Evolutionary conservation across 2,888 invertebrate species (phyloP).

Genomic region (Anoplius nigerrimus): DNA sequence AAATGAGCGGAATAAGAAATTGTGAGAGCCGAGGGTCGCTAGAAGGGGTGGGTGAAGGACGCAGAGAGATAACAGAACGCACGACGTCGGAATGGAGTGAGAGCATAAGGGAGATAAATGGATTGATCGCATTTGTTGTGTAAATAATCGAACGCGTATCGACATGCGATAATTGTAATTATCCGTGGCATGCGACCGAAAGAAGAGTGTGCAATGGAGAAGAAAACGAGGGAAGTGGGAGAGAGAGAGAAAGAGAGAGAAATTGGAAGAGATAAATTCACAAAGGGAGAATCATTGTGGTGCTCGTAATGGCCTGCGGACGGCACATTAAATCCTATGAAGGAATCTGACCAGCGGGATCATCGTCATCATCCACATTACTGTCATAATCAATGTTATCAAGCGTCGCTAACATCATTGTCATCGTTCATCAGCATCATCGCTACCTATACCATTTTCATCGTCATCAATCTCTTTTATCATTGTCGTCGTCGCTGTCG

Average conservation of each 20-base stretch:
- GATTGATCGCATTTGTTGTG: slow-evolving; percentile 63
- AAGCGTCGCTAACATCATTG: not conserved
- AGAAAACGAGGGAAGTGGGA: slow-evolving; percentile 11
- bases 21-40: slow-evolving; percentile 4
- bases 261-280: slow-evolving; percentile 7
- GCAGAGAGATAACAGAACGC: slow-evolving; percentile 28
- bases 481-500: no score
- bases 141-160: slow-evolving; percentile 67
- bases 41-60: slow-evolving; percentile 3
- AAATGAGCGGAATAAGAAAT: slow-evolving; percentile 38
- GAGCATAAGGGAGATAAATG: slow-evolving; percentile 37
- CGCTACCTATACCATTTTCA: no score
- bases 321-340: slow-evolving; percentile 2
- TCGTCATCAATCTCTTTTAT: no score
- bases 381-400: no score
- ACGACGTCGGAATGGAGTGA: slow-evolving; percentile 33
- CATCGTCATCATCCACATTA: no score
- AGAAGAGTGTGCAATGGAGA: slow-evolving; percentile 3
- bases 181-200: slow-evolving; percentile 25
- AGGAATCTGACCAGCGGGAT: not conserved
- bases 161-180: slow-evolving; percentile 26
- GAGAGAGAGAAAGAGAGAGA: slow-evolving; percentile 1
- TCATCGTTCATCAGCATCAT: not conserved
- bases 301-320: slow-evolving; percentile 43
- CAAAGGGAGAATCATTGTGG: slow-evolving; percentile 29